Base-by-base conservation (phyloP, 2,888 invertebrate genomes). In the Psococerastis gibbosa region DNA sequence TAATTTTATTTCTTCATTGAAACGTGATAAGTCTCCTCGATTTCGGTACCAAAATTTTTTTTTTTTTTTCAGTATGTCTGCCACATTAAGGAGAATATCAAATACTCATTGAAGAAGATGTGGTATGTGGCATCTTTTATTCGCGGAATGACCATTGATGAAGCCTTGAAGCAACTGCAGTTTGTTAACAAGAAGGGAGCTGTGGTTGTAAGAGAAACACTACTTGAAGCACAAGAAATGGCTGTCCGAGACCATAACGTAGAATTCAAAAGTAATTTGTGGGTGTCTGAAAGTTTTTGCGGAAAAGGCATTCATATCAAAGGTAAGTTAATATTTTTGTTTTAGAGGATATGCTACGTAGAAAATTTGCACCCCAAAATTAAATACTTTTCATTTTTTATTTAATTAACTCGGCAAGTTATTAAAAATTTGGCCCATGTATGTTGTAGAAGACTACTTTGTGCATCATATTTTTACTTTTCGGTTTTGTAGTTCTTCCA, bases 191-290 rank as follows among this genome's bases (percentile, higher is more conserved):
- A 78, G 55, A 85, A 87, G 61, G 88, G 87, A 22, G 81, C 80
- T 34, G 64, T 60, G 42, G 69, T 71, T 60, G 75, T 77, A 0
- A 75, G 75, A 56, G 75, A 91, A 60, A 72, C 81, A 2, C 69
- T 97, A 48, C 64, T 81, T 47, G 92, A 95, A 68, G 95, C 94
- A 3, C 87, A 85, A 60, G 73, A 83, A 53, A 60, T 85, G 52
- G 95, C 94, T 33, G 78, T 91, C 0, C 72, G 73, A 51, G 64
- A 79, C 32, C 91, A 95, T 55, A 84, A 92, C 69, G 91, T 97
- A 6, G 95, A 97, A 64, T 97, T 75, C 60, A 79, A 74, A 56
- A 91, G 85, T 56, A 94, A 97, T 65, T 67, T 97, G 47, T 97
- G 94, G 95, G 75, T 97, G 64, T 38, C 38, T 20, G 38, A 38